Percentiles rank a stretch among this genome's conserved stretches.
phyloP scores from a whole-genome alignment of 2,888 invertebrate genomes.

The Hypsopygia costalis region DNA sequence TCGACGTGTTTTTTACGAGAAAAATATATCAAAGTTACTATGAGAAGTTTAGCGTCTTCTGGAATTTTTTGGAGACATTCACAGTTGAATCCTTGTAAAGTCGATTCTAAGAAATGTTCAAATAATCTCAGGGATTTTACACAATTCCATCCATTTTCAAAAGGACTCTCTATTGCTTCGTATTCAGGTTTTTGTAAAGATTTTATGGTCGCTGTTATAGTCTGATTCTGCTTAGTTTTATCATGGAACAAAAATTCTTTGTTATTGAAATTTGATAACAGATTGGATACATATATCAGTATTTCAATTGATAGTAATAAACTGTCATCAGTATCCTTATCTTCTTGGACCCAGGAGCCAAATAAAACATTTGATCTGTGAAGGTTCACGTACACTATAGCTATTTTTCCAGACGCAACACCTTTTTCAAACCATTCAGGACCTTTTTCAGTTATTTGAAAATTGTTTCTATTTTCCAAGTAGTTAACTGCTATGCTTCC shows the following conservation, averaged over 20 bases:
- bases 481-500: constrained; percentile 15
- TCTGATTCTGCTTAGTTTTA: not conserved
- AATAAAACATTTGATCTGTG: constrained; percentile 14
- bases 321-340: constrained; percentile 22
- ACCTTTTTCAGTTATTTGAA: constrained; percentile 18
- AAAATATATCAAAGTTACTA: constrained; percentile 35
- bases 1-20: constrained; percentile 22
- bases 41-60: constrained; percentile 27
- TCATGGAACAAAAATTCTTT: constrained; percentile 7
- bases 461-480: constrained; percentile 15
- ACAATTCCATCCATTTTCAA: constrained; percentile 39
- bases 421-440: constrained; percentile 33
- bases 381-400: constrained; percentile 22
- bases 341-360: constrained; percentile 20
- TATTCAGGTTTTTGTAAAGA: constrained; percentile 24
- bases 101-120: constrained; percentile 24
- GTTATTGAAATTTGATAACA: constrained; percentile 32
- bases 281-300: constrained; percentile 36
- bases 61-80: constrained; percentile 21
- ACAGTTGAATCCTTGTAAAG: constrained; percentile 18
- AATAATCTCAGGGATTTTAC: constrained; percentile 22
- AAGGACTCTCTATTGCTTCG: constrained; percentile 23
- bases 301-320: constrained; percentile 32
- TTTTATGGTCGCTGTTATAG: constrained; percentile 7
- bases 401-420: constrained; percentile 20